A percentile compares a stretch with the other conserved stretches of the same genome.
These are phyloP conservation scores for Drosophila trapezifrons DNA, from an alignment of 1,140 invertebrate genomes.

Conservation along the genomic window DNA sequence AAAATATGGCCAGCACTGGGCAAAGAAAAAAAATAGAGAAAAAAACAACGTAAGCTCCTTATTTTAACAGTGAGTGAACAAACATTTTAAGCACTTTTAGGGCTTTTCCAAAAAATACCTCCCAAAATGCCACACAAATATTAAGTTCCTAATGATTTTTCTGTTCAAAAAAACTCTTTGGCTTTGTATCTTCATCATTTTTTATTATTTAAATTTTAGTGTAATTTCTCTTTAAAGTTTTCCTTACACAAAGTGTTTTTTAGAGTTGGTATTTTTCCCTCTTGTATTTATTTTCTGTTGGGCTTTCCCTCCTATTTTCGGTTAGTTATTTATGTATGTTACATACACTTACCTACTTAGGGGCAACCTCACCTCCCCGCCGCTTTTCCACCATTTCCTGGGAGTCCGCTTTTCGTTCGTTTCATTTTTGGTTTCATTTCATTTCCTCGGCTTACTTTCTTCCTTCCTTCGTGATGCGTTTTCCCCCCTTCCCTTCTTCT, in stretches of 20 bases:
- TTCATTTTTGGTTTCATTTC: constrained; percentile 68
- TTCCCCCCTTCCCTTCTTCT: background rate
- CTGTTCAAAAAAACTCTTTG: too few relatives aligned
- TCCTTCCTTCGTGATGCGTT: constrained; percentile 36
- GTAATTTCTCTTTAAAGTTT: too few relatives aligned
- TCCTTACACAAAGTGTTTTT: background rate
- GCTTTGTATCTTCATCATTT: too few relatives aligned
- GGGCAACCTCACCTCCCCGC: background rate
- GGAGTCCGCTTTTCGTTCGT: constrained; percentile 41
- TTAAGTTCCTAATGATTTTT: too few relatives aligned
- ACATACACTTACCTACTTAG: constrained; percentile 72
- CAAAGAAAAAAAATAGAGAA: background rate
- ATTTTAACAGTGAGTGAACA: too few relatives aligned
- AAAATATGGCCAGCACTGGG: constrained; percentile 17
- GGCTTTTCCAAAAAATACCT: too few relatives aligned
- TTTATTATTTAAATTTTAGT: too few relatives aligned
- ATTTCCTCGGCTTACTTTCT: constrained; percentile 61
- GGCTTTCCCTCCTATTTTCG: constrained; percentile 14
- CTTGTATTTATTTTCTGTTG: constrained; percentile 46
- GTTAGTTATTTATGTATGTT: constrained; percentile 67
- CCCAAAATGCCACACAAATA: too few relatives aligned
- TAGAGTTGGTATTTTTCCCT: constrained; percentile 41
- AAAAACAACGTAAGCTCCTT: too few relatives aligned
- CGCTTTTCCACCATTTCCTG: constrained; percentile 10
- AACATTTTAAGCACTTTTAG: too few relatives aligned